phyloP scores from a whole-genome alignment of 2,797 vertebrate genomes.

The Picus viridis region DNA sequence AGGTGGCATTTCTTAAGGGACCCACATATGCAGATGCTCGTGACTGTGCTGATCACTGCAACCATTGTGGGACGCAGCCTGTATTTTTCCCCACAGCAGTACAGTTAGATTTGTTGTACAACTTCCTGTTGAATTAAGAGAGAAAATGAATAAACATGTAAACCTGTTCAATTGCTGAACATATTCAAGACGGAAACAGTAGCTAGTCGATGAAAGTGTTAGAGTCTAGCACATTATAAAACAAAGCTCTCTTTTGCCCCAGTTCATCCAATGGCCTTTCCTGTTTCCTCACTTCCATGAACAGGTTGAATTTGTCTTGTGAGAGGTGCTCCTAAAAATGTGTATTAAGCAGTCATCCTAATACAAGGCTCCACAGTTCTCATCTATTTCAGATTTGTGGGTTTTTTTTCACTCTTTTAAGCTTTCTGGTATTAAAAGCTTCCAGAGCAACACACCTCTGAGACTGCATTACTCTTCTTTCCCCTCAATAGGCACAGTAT shows the following conservation, averaged over 20 bases:
- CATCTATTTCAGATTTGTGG: background rate
- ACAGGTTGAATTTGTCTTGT: background rate
- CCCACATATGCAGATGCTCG: background rate
- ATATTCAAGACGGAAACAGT: background rate
- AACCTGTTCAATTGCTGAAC: conserved; percentile 19
- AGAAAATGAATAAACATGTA: conserved; percentile 31
- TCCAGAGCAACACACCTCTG: background rate
- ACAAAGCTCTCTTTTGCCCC: background rate
- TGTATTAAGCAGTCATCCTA: background rate
- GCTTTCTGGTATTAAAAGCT: background rate
- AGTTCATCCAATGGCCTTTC: background rate
- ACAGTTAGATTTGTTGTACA: background rate
- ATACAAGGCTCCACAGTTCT: background rate
- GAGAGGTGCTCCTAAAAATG: background rate
- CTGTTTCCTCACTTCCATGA: background rate
- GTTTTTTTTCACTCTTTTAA: background rate
- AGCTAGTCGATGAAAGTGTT: background rate
- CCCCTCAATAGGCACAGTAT: background rate
- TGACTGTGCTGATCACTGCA: background rate
- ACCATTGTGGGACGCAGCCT: background rate
- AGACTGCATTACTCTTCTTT: background rate
- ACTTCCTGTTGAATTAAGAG: background rate
- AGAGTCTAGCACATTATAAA: background rate
- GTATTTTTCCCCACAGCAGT: background rate
- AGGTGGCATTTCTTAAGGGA: background rate